Base-by-base conservation (phyloP, 2,888 invertebrate species). In the Apoda limacodes region DNA sequence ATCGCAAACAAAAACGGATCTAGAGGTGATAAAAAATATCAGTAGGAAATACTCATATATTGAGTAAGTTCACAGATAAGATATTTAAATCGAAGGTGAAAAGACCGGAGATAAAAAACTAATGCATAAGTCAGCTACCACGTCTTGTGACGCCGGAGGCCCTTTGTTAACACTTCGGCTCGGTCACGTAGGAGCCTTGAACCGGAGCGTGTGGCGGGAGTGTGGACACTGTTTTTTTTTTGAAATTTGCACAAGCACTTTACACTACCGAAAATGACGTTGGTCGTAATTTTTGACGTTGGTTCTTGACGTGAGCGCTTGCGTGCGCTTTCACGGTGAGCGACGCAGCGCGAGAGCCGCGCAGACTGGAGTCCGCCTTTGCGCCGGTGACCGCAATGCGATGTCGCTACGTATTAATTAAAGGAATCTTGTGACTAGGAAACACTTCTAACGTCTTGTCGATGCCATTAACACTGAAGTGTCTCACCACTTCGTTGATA, bases 111-210 rank as follows among this genome's bases (percentile, higher is more conserved):
- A 72, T 70, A 76, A 78, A 74, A 68, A 71, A 69, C 43, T 43
- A 45, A 48, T 52, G 58, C 41, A 58, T 49, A 58, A 66, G 52
- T 64, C 45, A 54, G 52, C 45, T 55, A 55, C 39, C 39, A 46
- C 39, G 42, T 41, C 69, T 70, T 70, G 74, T 74, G 75, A 65
- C 59, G 41, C 36, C 43, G 44, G 54, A 60, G 59, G 52, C 43
- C 50, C 60, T 70, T 69, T 74, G 58, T 70, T 62, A 66, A 49
- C 62, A 61, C 64, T 52, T 68, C 49, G 55, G 41, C 43, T 47
- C 50, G 60, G 55, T 61, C 71, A 72, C 70, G 71, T 68, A 53
- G 40, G 45, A 43, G 43, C 74, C 71, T 74, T 74, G 67, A 67
- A 57, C 57, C 50, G 55, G 39, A 43, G 43, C 32, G 7, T 7